Conservation (phyloP, 2,888 invertebrate genomes). For the Limnephilus marmoratus region DNA sequence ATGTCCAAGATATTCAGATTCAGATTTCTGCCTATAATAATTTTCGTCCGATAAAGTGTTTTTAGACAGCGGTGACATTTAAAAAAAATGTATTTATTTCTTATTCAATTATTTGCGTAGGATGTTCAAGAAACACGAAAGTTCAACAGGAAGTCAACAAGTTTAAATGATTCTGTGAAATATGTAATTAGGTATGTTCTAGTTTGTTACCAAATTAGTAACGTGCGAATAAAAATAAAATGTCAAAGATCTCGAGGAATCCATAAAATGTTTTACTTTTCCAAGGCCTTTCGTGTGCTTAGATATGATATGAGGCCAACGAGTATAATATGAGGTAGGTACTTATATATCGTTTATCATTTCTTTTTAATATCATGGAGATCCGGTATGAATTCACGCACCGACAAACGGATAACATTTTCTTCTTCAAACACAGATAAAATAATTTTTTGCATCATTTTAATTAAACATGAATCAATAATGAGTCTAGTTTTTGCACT, state of each 20-base stretch:
- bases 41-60: neutral
- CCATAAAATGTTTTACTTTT: neutral
- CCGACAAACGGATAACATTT: neutral
- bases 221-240: neutral
- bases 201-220: neutral
- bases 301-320: neutral
- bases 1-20: too few relatives aligned
- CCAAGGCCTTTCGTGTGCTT: neutral
- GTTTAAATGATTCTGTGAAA: neutral
- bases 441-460: too few relatives aligned
- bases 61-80: neutral
- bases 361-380: neutral
- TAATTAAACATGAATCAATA: too few relatives aligned
- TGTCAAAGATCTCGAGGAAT: neutral
- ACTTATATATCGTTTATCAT: neutral
- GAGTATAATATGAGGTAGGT: neutral
- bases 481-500: too few relatives aligned
- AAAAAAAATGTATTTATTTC: neutral
- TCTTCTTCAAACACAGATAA: too few relatives aligned
- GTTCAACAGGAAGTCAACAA: constrained; percentile 32
- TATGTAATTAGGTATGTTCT: neutral
- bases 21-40: neutral
- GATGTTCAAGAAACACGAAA: constrained; percentile 9
- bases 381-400: neutral
- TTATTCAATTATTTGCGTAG: neutral